Evolutionary conservation across 2,113 vertebrate species (phyloP), one percentile per base, ranked within the genome.

Genomic region (Osmerus mordax): DNA sequence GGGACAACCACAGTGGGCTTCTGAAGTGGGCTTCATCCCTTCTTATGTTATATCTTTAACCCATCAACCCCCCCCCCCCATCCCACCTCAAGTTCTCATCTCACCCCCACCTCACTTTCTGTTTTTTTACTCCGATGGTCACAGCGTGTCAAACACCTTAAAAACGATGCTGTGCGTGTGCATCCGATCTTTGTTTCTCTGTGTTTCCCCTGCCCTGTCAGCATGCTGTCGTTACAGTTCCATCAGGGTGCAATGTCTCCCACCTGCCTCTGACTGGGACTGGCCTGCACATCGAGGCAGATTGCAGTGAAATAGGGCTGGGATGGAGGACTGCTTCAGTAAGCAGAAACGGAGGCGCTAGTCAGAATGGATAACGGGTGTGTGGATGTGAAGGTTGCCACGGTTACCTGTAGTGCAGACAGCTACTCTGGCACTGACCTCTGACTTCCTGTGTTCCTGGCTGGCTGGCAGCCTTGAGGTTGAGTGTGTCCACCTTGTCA

Each of bases 161-260:
- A 63, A 77, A 58, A 67, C 58, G 21, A 56, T 60, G 65, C 32
- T 16, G 3, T 8, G 14, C 65, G 29, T 4, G 32, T 59, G n/a
- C 41, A 0, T 65, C 32, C 65, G 47, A 18, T 67, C 54, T 53
- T 7, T 14, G 16, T 25, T 9, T 4, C 52, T 67, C 29, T 8
- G 3, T 6, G 3, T 78, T 71, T 64, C 18, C 68, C 67, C 15
- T 72, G 65, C 47, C 3, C 62, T 77, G 72, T 80, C 82, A 83
- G 65, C 61, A 23, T 64, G 58, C 56, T 76, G 79, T 61, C 73
- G 72, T 67, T 28, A 58, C 76, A 73, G 79, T 85, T 73, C 7
- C 32, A 72, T 81, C 73, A 70, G 67, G 65, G 59, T 70, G 59
- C 2, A 4, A 6, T 69, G 18, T 23, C 58, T 58, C 60, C 51